Base-by-base conservation (phyloP, 1,140 invertebrate species). In the Heterodera carotae region DNA sequence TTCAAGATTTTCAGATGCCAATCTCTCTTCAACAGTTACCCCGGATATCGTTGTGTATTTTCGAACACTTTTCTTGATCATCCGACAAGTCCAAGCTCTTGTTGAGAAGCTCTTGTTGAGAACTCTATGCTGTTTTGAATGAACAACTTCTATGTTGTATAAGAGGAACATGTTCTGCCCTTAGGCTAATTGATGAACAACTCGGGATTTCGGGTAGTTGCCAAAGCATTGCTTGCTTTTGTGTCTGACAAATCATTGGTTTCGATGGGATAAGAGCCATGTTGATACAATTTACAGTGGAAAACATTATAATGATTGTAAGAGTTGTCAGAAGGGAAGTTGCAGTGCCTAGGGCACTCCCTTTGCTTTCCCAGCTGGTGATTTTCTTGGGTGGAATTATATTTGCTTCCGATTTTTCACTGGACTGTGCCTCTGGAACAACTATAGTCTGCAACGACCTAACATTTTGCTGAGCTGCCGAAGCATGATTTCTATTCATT, bases 311-410 rank as follows among this genome's bases (percentile, higher is more conserved):
- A 7, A 31, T 1, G 6, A 31, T 22, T 7, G 25, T 31, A 29
- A 69, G 2, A 8, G 67, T 31, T 69, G 10, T 53, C 10, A 67
- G 64, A 18, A 3, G 15, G 2, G 36, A 18, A 2, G 36, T 67
- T 2, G 15, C 12, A 3, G 15, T 2, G 6, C 18, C 5, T 15
- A 67, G 31, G 15, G 22, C 8, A 39, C 22, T 36, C 6, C 25
- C 67, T 12, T 39, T 69, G n/a, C 67, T 48, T 69, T 69, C 67
- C 67, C 67, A 69, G 25, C 27, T 69, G 0, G 67, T 4, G 31
- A 69, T 69, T 6, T 31, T 69, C 29, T 36, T 53, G 27, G 34
- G 67, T 18, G 8, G 18, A 53, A 15, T 22, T 18, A 4, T 18
- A 8, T 53, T 53, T 53, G 48, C 10, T 2, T 43, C 39, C 6